Conservation (phyloP, 2,113 vertebrate species). For the Cottus gobio region DNA sequence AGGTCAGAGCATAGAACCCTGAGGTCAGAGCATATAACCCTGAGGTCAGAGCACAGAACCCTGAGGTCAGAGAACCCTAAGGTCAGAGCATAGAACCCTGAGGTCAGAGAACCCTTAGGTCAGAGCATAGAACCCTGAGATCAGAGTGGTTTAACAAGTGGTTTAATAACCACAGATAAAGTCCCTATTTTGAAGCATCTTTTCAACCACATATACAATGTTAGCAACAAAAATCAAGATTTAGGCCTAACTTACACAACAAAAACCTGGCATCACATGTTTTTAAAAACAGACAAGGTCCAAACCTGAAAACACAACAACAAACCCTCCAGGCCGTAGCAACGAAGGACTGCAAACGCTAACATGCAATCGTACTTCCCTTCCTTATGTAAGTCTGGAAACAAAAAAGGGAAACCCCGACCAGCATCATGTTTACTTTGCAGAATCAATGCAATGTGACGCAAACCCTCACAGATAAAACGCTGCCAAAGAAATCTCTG, state of each 20-base stretch:
- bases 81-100: too few relatives aligned
- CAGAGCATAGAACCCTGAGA: too few relatives aligned
- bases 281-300: neutral
- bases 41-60: too few relatives aligned
- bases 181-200: neutral
- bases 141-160: too few relatives aligned
- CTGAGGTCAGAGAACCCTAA: too few relatives aligned
- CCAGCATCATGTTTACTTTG: constrained; percentile 26
- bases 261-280: neutral
- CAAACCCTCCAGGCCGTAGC: neutral
- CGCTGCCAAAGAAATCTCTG: neutral
- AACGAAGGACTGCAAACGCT: neutral
- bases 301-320: neutral
- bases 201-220: neutral
- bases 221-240: neutral
- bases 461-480: constrained; percentile 49
- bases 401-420: constrained; percentile 34
- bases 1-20: too few relatives aligned
- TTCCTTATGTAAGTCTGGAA: constrained; percentile 45
- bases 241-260: neutral
- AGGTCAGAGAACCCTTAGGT: too few relatives aligned
- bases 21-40: too few relatives aligned
- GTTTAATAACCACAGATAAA: too few relatives aligned
- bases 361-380: constrained; percentile 36
- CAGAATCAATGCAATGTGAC: constrained; percentile 16